Evolutionary conservation across 2,113 vertebrate species (phyloP).

Genomic region (Petroica traversi): DNA sequence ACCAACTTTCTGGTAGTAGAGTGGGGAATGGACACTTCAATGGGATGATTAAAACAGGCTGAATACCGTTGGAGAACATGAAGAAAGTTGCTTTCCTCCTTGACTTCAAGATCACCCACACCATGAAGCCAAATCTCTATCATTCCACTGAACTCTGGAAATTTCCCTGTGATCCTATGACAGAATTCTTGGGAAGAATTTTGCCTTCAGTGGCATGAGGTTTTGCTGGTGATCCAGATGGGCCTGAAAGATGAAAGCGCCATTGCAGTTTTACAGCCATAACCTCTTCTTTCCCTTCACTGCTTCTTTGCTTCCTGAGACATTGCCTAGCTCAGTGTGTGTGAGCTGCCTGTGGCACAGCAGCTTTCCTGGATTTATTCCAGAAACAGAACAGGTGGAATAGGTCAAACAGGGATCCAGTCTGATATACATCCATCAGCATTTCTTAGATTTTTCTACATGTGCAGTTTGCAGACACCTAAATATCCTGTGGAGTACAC

Average conservation of each 20-base stretch:
- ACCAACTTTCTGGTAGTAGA: not conserved
- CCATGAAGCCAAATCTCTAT: not conserved
- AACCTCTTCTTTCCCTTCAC: not conserved
- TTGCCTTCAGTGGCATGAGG: not conserved
- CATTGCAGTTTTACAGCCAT: not conserved
- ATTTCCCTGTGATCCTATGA: not conserved
- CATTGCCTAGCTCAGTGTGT: accelerated
- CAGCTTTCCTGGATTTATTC: not conserved
- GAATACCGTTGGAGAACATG: not conserved
- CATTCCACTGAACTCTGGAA: not conserved
- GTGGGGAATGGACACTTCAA: not conserved
- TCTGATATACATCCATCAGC: not conserved
- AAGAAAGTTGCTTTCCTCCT: not conserved
- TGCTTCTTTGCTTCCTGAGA: not conserved
- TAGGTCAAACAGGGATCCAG: not conserved
- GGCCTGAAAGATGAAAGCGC: not conserved
- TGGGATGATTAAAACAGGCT: not conserved
- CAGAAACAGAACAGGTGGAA: not conserved
- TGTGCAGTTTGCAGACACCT: accelerated
- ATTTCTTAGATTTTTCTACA: not conserved
- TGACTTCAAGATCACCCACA: not conserved
- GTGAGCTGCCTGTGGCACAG: not conserved
- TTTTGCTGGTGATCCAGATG: not conserved
- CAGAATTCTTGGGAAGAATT: not conserved
- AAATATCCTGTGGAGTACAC: not conserved